Base-by-base conservation (phyloP, 2,888 invertebrate genomes). In the Ormyrus nitidulus region DNA sequence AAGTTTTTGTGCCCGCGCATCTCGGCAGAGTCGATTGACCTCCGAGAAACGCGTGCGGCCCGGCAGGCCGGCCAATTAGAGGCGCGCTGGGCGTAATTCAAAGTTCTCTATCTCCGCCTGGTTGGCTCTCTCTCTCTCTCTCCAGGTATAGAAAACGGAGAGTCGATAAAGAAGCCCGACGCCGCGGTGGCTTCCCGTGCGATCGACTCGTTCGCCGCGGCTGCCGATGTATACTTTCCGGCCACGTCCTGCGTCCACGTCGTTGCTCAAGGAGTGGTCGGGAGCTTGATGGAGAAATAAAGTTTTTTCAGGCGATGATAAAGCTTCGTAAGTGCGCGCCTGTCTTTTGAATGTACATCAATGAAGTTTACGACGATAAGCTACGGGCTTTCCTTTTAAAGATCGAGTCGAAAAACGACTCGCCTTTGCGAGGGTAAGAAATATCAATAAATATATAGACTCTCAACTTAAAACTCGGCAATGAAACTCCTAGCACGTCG, bases 61-160 rank as follows among this genome's bases (percentile, higher is more conserved):
- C 59, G 34, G 68, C 71, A 10, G 19, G 5, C 19, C 34, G 65
- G 70, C 70, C 79, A 79, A 79, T 79, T 79, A 79, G 65, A 79
- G 75, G 70, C 54, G 58, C 62, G 62, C n/a, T n/a, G 58, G 56
- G 74, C 56, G 68, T 64, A 62, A 79, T 74, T 74, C 74, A 68
- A 73, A 66, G 64, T 62, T 68, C 73, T 65, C 65, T 56, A 19
- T 19, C 19, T 19, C 19, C 19, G 19, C 19, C 19, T 19, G 19
- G 19, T 19, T 46, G 44, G 62, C 9, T 19, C 19, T 19, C 19
- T 19, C 1, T 19, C 19, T 19, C 19, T 19, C 19, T 19, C 0
- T 1, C 19, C 19, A 19, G 19, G 19, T 19, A 19, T 19, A 19
- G 46, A 5, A 10, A 8, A 53, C 7, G 19, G 51, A 59, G 65